Evolutionary conservation across 2,797 vertebrate species (phyloP), one percentile per base, ranked within the genome.

Genomic region (Neosilurus hyrtlii): DNA sequence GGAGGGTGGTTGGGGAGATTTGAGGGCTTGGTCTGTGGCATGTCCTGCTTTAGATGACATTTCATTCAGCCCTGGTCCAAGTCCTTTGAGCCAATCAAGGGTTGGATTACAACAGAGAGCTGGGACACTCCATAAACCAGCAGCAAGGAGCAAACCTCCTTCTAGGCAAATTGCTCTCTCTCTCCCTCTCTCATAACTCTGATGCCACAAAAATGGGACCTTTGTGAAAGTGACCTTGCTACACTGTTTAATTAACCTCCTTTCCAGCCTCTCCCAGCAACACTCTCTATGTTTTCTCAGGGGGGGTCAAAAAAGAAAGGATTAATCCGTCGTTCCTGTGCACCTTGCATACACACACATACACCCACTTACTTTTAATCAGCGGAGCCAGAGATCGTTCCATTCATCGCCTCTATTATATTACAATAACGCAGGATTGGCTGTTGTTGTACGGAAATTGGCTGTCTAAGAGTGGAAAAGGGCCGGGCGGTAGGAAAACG

Each of bases 381-480:
- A 84, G 83, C 54, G 76, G 62, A 10, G 14, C 30, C 78, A 52
- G 68, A 76, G 66, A 71, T 80, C 16, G 30, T 73, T 82, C 88
- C 88, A 61, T 85, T 82, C 75, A 66, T 43, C 66, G 61, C 72
- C 87, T 89, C 82, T 81, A 86, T 84, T 84, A 89, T 91, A 86
- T 83, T 84, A 89, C 91, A 91, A 89, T 90, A 90, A 87, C 83
- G 68, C 86, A 84, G 88, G 37, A 88, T 74, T 82, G 74, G 67
- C 85, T 89, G 91, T 91, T 94, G 92, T 91, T 88, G 88, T 86
- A 88, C 91, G 93, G 93, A 95, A 93, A 93, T 93, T 84, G 89
- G 89, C 89, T 92, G 91, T 92, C 91, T 90, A 90, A 90, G 91
- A 91, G 89, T 88, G 84, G 83, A 90, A 87, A 72, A 78, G 76